phyloP scores from a whole-genome alignment of 2,113 vertebrate species.

The Megaptera novaeangliae region DNA sequence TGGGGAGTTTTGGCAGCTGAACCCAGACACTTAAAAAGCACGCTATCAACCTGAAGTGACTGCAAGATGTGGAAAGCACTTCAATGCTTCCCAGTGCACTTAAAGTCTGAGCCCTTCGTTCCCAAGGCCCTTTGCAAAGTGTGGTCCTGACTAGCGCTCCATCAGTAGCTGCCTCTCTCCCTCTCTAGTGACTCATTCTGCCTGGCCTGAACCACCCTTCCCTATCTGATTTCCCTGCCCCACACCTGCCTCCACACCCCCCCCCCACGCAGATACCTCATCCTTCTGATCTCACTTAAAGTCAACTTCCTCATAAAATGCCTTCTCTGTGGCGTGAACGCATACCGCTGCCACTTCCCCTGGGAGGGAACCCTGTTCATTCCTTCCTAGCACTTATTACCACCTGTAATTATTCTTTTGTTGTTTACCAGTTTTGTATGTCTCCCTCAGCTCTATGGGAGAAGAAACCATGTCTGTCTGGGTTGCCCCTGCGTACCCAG shows the following conservation, averaged over 20 bases:
- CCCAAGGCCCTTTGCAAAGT: not conserved
- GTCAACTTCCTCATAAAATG: not conserved
- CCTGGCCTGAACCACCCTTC: not conserved
- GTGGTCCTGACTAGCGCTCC: not conserved
- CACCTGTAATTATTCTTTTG: not conserved
- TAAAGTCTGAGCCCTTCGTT: not conserved
- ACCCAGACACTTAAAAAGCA: not conserved
- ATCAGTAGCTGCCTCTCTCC: not conserved
- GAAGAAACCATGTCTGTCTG: not conserved
- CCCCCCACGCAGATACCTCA: not conserved
- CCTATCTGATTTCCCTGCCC: not conserved
- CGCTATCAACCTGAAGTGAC: not conserved
- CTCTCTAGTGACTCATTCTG: not conserved
- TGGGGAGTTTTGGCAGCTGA: not conserved
- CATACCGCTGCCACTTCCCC: not conserved
- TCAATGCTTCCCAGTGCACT: not conserved
- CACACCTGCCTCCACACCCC: not conserved
- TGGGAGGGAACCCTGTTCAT: not conserved
- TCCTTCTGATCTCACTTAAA: not conserved
- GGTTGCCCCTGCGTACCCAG: not conserved
- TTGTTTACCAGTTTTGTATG: not conserved
- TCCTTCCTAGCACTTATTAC: not conserved
- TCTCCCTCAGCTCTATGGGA: not conserved
- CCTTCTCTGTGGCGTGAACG: not conserved
- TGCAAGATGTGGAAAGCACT: not conserved